Conservation (phyloP, 1,140 invertebrate genomes). For the Hydropsyche tenuis region DNA sequence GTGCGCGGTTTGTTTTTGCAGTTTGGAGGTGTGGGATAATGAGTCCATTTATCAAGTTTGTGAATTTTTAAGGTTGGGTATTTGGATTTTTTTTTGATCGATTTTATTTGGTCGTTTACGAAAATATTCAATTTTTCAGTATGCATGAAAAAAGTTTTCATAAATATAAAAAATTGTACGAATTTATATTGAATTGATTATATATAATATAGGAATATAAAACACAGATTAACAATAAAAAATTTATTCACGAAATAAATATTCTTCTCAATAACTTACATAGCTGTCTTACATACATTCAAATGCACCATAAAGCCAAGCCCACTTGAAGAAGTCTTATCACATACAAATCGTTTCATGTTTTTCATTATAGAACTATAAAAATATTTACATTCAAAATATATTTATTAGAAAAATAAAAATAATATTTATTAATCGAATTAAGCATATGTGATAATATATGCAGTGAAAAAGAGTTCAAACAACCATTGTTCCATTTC, state of each 20-base stretch:
- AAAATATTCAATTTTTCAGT: no score
- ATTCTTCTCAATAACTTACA: constrained; percentile 5
- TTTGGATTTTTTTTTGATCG: no score
- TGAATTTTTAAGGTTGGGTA: no score
- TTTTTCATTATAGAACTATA: neutral
- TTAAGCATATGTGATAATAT: neutral
- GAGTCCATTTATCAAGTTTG: no score
- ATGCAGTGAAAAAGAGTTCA: no score
- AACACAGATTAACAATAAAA: neutral
- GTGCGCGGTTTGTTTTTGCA: no score
- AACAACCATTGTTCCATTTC: no score
- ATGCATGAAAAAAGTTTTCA: no score
- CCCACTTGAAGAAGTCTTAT: constrained; percentile 17
- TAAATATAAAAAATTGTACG: no score
- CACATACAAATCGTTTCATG: constrained; percentile 3
- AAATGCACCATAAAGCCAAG: constrained; percentile 19
- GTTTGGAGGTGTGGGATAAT: no score
- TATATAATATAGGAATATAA: neutral
- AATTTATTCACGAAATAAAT: constrained; percentile 8
- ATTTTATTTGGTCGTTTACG: no score
- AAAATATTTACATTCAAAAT: neutral
- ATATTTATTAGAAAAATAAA: constrained; percentile 9
- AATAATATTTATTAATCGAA: neutral
- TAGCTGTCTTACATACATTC: neutral
- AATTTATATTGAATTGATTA: neutral